Percentiles rank a stretch among this genome's conserved stretches.
Evolutionary conservation across 2,888 invertebrate species (phyloP).

Genomic region (Lepidocyrtoides sp.): DNA sequence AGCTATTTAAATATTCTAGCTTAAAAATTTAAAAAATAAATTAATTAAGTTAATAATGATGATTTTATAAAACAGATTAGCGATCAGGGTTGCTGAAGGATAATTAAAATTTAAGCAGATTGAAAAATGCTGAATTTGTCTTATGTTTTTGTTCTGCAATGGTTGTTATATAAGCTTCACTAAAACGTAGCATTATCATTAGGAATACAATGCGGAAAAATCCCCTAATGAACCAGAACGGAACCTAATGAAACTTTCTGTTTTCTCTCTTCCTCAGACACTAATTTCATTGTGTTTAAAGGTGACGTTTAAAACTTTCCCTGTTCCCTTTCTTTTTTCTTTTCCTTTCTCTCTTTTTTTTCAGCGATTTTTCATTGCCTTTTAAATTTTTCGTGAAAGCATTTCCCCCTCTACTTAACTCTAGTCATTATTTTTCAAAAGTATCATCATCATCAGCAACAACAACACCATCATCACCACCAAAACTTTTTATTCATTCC

Average conservation of each 20-base stretch:
- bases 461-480: too few relatives aligned
- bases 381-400: constrained; percentile 32
- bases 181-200: neutral
- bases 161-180: too few relatives aligned
- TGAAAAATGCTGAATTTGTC: too few relatives aligned
- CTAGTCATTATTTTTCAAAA: neutral
- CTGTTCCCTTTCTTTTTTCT: neutral
- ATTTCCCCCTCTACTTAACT: constrained; percentile 17
- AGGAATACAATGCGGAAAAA: neutral
- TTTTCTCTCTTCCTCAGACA: neutral
- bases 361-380: constrained; percentile 6
- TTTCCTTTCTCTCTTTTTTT: neutral
- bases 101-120: constrained; percentile 10
- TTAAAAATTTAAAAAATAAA: too few relatives aligned
- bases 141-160: too few relatives aligned
- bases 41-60: too few relatives aligned
- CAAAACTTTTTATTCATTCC: neutral
- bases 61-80: neutral
- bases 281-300: constrained; percentile 33
- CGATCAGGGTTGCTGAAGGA: neutral
- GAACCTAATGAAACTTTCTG: neutral
- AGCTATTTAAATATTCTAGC: too few relatives aligned
- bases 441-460: neutral
- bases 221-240: constrained; percentile 56
- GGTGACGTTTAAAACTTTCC: constrained; percentile 22